Conservation (phyloP, 2,113 vertebrate species). For the Embiotoca jacksoni region DNA sequence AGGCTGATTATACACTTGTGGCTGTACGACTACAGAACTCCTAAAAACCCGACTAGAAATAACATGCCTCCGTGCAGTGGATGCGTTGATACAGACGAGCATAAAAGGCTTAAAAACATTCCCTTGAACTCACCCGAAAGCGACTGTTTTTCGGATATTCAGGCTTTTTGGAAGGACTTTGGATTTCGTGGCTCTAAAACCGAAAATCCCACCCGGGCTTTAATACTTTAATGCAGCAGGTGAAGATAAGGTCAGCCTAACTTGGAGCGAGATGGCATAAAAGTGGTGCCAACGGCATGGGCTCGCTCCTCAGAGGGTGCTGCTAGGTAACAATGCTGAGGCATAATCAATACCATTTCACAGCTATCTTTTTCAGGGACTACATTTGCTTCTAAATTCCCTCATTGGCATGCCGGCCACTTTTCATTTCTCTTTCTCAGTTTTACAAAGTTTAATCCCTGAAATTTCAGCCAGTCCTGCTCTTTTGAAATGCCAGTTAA, state of each 20-base stretch:
- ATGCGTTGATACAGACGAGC: background rate
- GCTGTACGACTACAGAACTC: no score
- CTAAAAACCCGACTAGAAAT: no score
- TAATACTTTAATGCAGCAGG: conserved; percentile 42
- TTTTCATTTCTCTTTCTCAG: conserved; percentile 40
- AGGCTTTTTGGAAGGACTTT: conserved; percentile 1
- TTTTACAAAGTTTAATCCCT: conserved; percentile 56
- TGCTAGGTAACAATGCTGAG: conserved; percentile 38
- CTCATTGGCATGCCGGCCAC: conserved; percentile 54
- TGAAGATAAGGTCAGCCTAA: conserved; percentile 58
- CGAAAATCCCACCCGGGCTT: conserved; percentile 19
- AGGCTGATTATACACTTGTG: background rate
- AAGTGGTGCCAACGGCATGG: conserved; percentile 45
- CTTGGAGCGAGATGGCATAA: conserved; percentile 43
- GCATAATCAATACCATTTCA: conserved; percentile 61
- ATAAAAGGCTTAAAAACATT: background rate
- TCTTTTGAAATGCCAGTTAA: conserved; percentile 54
- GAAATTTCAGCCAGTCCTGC: conserved; percentile 42
- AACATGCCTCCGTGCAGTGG: no score
- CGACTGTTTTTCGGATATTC: background rate
- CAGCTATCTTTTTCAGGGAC: conserved; percentile 33
- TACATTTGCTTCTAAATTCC: conserved; percentile 44
- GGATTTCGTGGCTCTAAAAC: conserved; percentile 6
- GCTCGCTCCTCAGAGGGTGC: conserved; percentile 32
- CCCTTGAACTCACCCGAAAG: background rate